Evolutionary conservation across 2,797 vertebrate species (phyloP).

Genomic region (Dipus sagitta): DNA sequence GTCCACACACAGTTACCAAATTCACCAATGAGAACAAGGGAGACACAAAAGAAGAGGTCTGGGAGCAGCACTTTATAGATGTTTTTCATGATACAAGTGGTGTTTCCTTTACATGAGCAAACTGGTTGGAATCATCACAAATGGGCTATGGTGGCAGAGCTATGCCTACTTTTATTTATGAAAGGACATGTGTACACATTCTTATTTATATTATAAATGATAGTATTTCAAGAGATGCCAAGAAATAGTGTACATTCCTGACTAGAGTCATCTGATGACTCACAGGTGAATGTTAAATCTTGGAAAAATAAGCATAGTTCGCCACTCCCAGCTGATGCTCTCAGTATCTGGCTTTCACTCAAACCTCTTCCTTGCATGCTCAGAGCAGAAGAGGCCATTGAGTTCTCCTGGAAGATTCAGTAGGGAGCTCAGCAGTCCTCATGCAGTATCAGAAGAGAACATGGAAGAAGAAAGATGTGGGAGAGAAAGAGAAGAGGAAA

Average conservation of each 20-base stretch:
- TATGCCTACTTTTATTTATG: background rate
- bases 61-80: background rate
- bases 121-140: background rate
- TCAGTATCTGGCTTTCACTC: background rate
- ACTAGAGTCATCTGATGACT: background rate
- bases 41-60: background rate
- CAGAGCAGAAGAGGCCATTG: background rate
- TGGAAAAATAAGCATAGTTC: background rate
- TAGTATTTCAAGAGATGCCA: background rate
- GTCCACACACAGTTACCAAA: background rate
- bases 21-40: background rate
- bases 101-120: background rate
- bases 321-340: background rate
- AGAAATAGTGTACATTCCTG: background rate
- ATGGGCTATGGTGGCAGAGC: background rate
- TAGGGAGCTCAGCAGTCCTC: too few species aligned
- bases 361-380: background rate
- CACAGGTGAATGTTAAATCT: background rate
- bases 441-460: background rate
- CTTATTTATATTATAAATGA: background rate
- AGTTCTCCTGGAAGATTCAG: accelerated
- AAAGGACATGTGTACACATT: background rate
- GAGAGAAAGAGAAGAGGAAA: background rate
- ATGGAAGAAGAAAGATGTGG: background rate
- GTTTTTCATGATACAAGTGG: background rate